Evolutionary conservation across 2,113 vertebrate species (phyloP).

Genomic region (Amblyopsis rosae): DNA sequence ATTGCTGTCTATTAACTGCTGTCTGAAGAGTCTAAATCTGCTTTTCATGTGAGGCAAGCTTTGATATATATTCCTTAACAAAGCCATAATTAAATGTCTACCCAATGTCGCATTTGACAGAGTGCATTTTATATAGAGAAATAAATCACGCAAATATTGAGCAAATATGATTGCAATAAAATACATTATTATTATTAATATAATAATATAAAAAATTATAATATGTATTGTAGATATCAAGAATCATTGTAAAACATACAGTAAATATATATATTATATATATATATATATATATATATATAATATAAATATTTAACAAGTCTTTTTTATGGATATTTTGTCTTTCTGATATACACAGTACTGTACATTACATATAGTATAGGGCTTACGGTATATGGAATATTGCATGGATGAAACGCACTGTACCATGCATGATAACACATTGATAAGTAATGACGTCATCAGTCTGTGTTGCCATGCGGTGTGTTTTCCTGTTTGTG

Average conservation of each 20-base stretch:
- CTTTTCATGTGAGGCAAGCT: constrained; percentile 58
- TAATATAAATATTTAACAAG: too few relatives aligned
- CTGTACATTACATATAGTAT: too few relatives aligned
- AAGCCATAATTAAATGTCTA: constrained; percentile 75
- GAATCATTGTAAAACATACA: too few relatives aligned
- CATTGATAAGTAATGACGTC: constrained; percentile 53
- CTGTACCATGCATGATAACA: not conserved
- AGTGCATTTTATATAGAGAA: constrained; percentile 53
- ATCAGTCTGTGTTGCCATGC: constrained; percentile 31
- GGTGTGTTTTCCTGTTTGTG: constrained; percentile 69
- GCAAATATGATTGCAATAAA: constrained; percentile 10
- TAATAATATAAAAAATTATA: too few relatives aligned
- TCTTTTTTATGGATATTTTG: too few relatives aligned
- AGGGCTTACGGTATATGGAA: too few relatives aligned
- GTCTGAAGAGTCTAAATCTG: constrained; percentile 64
- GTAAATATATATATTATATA: too few relatives aligned
- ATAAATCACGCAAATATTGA: constrained; percentile 44
- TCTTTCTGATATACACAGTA: too few relatives aligned
- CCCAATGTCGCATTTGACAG: constrained; percentile 65
- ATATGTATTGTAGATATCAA: too few relatives aligned
- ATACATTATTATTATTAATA: too few relatives aligned
- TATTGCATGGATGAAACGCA: too few relatives aligned
- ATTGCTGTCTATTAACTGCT: constrained; percentile 70
- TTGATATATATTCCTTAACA: constrained; percentile 64
- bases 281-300: too few relatives aligned